Conservation (phyloP, 2,113 vertebrate genomes). For the Hemibates koningsi region DNA sequence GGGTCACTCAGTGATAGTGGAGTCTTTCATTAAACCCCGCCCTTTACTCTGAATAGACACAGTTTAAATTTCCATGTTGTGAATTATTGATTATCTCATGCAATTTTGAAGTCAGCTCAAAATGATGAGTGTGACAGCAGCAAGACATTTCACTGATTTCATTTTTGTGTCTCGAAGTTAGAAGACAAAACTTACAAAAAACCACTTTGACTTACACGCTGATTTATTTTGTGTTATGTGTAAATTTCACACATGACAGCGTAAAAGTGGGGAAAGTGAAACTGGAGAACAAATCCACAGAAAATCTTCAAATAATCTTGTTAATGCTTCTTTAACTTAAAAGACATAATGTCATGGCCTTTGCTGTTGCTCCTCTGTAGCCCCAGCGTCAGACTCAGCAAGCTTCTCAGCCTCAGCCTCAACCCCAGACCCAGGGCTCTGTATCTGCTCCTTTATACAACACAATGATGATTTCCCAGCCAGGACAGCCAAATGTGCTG, state of each 20-base stretch:
- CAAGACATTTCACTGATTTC: neutral
- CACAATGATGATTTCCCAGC: conserved; percentile 96
- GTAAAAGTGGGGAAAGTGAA: neutral
- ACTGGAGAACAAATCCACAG: neutral
- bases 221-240: neutral
- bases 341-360: neutral
- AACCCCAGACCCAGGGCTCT: conserved; percentile 67
- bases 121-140: neutral
- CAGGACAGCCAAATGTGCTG: conserved; percentile 80
- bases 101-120: neutral
- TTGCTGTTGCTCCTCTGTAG: neutral
- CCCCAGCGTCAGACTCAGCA: conserved; percentile 46
- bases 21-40: neutral
- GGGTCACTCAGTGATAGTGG: neutral
- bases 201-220: neutral
- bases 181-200: neutral
- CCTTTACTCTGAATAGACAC: neutral
- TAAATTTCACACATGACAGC: neutral
- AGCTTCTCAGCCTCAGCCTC: conserved; percentile 60
- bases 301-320: neutral
- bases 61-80: neutral
- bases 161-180: neutral
- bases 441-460: conserved; percentile 85
- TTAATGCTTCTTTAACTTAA: neutral
- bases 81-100: neutral